These are phyloP conservation scores for Myiozetetes cayanensis DNA, from an alignment of 2,113 vertebrate genomes.

Conservation along the genomic window DNA sequence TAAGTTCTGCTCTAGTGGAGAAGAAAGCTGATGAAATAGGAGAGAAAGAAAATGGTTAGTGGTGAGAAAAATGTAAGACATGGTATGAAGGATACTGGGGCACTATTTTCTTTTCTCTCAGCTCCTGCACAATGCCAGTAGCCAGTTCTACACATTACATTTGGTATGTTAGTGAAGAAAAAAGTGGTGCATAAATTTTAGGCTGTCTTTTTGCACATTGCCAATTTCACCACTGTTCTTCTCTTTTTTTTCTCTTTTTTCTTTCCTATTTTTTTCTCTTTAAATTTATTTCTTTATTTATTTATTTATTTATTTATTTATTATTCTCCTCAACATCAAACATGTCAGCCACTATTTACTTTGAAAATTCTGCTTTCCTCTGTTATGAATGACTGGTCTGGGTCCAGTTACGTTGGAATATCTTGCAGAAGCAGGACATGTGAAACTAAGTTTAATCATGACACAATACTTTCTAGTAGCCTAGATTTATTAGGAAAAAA, in stretches of 20 bases:
- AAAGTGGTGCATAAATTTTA: neutral
- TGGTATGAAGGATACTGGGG: neutral
- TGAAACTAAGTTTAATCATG: neutral
- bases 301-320: too few relatives aligned
- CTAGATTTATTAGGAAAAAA: neutral
- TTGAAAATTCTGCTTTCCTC: neutral
- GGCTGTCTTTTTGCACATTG: neutral
- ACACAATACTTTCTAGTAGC: neutral
- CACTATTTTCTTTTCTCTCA: neutral
- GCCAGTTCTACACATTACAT: neutral
- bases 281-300: neutral
- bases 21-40: neutral
- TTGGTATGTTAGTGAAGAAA: neutral
- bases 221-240: neutral
- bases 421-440: neutral
- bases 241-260: neutral
- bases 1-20: neutral
- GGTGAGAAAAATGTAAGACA: neutral
- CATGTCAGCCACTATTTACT: neutral
- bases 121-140: neutral
- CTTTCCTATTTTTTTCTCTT: too few relatives aligned
- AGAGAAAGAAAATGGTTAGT: neutral
- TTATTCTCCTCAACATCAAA: neutral
- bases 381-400: neutral
- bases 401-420: neutral